These are phyloP conservation scores for Clarias fuscus DNA, from an alignment of 2,797 vertebrate genomes.

Conservation along the genomic window DNA sequence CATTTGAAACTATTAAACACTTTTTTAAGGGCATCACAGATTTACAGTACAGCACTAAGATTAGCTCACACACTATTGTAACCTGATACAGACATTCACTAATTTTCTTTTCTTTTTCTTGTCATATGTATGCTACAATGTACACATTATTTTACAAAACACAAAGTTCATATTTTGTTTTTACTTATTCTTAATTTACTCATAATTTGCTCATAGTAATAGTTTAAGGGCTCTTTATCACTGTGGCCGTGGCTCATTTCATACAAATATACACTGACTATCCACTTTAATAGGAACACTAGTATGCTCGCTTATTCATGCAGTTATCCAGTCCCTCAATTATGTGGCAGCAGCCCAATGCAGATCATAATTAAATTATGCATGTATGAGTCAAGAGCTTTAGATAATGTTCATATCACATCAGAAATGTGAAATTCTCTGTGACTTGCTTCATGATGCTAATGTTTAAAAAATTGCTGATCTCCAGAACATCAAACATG, in stretches of 20 bases:
- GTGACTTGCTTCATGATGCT: no score
- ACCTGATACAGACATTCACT: neutral
- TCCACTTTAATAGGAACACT: no score
- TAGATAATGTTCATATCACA: no score
- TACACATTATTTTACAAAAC: neutral
- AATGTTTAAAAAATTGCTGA: no score
- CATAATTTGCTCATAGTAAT: neutral
- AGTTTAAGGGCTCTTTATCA: neutral
- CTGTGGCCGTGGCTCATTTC: neutral
- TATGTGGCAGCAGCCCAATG: no score
- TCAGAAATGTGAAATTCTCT: no score
- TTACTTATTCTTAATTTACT: neutral
- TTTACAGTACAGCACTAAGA: neutral
- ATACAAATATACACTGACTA: neutral
- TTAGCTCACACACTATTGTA: neutral
- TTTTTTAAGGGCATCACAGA: neutral
- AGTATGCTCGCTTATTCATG: no score
- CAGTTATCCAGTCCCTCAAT: no score
- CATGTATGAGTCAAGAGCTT: no score
- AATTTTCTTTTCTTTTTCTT: neutral
- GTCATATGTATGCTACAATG: neutral
- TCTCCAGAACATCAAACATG: no score
- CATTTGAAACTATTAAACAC: constrained; percentile 25
- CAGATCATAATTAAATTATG: no score
- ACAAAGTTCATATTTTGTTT: neutral